phyloP scores from a whole-genome alignment of 1,140 invertebrate species.

The Drosophila bocki region DNA sequence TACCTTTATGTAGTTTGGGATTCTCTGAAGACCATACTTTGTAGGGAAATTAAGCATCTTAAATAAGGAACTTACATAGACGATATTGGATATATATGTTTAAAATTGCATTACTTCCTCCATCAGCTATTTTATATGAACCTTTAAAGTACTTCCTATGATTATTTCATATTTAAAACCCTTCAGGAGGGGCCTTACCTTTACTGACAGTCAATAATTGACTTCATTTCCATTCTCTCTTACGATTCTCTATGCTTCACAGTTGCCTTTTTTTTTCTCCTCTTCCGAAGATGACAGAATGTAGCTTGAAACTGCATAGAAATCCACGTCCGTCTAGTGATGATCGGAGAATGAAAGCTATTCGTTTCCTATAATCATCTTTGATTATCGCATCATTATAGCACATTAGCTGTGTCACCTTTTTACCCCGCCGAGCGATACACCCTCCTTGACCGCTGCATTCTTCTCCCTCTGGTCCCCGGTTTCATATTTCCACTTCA shows the following conservation, averaged over 20 bases:
- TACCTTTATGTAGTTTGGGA: background rate
- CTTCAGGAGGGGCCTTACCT: background rate
- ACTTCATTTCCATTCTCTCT: background rate
- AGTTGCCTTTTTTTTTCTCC: background rate
- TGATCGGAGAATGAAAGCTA: conserved; percentile 35
- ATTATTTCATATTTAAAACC: background rate
- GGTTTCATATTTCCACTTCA: conserved; percentile 81
- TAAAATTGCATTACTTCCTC: background rate
- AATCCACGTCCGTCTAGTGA: conserved; percentile 1
- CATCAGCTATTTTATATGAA: background rate
- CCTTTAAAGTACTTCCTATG: background rate
- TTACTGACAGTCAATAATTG: background rate
- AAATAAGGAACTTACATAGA: background rate
- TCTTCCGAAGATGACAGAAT: conserved; percentile 6
- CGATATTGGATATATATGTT: background rate
- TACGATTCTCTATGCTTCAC: background rate
- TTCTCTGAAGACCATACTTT: background rate
- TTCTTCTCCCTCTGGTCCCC: conserved; percentile 49
- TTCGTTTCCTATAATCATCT: conserved; percentile 53
- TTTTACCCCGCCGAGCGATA: conserved; percentile 22
- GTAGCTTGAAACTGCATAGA: background rate
- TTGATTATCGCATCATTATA: conserved; percentile 59
- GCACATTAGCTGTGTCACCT: conserved; percentile 63
- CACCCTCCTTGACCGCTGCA: conserved; percentile 17
- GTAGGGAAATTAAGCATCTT: background rate